Percentiles rank a stretch among this genome's conserved stretches.
These are phyloP conservation scores for Anas bahamensis DNA, from an alignment of 2,797 vertebrate genomes.

Conservation along the genomic window DNA sequence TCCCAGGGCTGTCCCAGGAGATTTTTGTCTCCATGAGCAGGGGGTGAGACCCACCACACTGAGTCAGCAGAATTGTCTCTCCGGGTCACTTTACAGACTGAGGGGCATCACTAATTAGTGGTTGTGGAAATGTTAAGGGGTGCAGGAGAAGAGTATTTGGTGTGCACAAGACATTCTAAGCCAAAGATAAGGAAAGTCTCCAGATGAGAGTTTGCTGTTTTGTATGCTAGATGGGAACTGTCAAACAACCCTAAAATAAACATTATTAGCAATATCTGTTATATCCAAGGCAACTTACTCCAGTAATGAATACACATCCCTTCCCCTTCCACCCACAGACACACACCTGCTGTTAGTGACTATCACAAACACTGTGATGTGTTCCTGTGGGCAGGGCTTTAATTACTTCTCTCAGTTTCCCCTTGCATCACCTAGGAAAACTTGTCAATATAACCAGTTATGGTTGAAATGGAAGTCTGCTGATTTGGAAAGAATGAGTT, in stretches of 20 bases:
- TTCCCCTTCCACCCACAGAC: not conserved
- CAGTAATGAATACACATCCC: not conserved
- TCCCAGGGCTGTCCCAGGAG: not conserved
- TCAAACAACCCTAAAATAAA: constrained; percentile 25
- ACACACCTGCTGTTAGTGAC: not conserved
- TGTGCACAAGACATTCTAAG: not conserved
- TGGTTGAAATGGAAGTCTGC: not conserved
- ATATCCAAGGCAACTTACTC: not conserved
- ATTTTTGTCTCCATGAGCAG: not conserved
- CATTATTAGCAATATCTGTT: not conserved
- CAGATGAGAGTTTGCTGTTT: not conserved
- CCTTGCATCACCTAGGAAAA: not conserved
- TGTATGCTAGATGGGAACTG: not conserved
- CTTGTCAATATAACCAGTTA: not conserved
- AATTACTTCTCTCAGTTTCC: constrained; percentile 26
- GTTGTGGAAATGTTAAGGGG: too few relatives aligned
- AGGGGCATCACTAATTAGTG: too few relatives aligned
- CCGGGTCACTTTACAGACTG: too few relatives aligned
- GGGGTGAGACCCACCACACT: not conserved
- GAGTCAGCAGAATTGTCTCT: not conserved
- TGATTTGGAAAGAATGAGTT: not conserved
- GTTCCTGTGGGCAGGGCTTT: not conserved
- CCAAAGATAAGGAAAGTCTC: not conserved
- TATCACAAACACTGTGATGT: not conserved
- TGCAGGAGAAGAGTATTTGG: not conserved